Conservation (phyloP, 2,888 invertebrate species). For the Aradus depressus region DNA sequence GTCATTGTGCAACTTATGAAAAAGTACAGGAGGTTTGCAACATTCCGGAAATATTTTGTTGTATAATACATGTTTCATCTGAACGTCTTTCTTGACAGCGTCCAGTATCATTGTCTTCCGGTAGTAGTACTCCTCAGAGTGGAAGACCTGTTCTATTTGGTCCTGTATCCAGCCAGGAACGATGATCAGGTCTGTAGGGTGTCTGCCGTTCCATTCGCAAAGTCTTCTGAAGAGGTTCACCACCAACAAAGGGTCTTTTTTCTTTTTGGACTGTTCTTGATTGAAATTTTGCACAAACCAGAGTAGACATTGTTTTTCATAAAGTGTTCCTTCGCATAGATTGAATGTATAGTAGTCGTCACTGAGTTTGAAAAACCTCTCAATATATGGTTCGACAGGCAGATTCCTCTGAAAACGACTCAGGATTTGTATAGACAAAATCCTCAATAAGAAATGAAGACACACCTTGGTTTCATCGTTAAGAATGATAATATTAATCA, state of each 20-base stretch:
- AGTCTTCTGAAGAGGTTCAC: background rate
- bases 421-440: slow-evolving; percentile 9
- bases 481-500: slow-evolving; percentile 19
- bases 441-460: slow-evolving; percentile 2
- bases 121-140: background rate
- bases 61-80: slow-evolving; percentile 4
- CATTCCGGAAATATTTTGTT: slow-evolving; percentile 9
- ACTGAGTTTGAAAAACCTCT: slow-evolving; percentile 16
- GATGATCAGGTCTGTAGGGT: slow-evolving; percentile 10
- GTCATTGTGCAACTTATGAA: slow-evolving; percentile 1
- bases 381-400: slow-evolving; percentile 7
- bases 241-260: background rate
- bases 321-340: slow-evolving; percentile 13
- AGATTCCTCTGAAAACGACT: background rate
- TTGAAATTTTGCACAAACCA: slow-evolving; percentile 12
- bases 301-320: slow-evolving; percentile 13
- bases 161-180: slow-evolving; percentile 19
- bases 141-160: background rate
- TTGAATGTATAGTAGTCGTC: background rate
- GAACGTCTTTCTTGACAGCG: slow-evolving; percentile 5
- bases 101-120: background rate
- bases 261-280: slow-evolving; percentile 7
- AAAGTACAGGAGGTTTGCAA: slow-evolving; percentile 1
- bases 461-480: slow-evolving; percentile 12
- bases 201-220: background rate